These are phyloP conservation scores for Matsumyia berberina DNA, from an alignment of 2,888 invertebrate species.

Conservation along the genomic window DNA sequence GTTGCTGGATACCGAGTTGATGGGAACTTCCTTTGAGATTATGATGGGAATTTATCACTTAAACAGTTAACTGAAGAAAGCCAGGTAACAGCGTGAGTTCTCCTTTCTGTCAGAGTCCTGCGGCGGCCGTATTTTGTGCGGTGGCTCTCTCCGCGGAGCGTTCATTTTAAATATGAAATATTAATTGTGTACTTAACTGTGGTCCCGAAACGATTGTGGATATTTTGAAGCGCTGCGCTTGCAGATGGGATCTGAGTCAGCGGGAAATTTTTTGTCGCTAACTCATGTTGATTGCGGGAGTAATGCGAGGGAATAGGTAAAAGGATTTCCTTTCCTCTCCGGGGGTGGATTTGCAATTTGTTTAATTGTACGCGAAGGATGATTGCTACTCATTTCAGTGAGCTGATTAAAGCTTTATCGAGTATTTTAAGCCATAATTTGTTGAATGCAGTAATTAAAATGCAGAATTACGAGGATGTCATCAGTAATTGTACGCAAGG, in stretches of 20 bases:
- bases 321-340: slow-evolving; percentile 16
- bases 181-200: slow-evolving; percentile 62
- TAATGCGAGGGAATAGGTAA: slow-evolving; percentile 32
- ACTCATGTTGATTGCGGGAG: slow-evolving; percentile 35
- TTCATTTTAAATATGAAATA: slow-evolving; percentile 65
- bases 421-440: slow-evolving; percentile 6
- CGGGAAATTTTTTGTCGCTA: slow-evolving; percentile 12
- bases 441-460: slow-evolving; percentile 17
- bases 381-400: neutral
- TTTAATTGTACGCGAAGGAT: slow-evolving; percentile 11
- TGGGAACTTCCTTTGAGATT: slow-evolving; percentile 51
- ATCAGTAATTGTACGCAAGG: no score
- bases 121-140: neutral
- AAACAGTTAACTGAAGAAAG: slow-evolving; percentile 37
- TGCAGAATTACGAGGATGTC: neutral
- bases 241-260: slow-evolving; percentile 38
- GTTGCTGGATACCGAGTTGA: slow-evolving; percentile 30
- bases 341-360: slow-evolving; percentile 2
- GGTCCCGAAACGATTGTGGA: slow-evolving; percentile 41
- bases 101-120: neutral
- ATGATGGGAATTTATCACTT: slow-evolving; percentile 56
- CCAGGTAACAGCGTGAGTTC: slow-evolving; percentile 25
- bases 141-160: slow-evolving; percentile 6
- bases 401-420: neutral
- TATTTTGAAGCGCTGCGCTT: slow-evolving; percentile 15